Percentiles rank a stretch among this genome's conserved stretches.
phyloP scores from a whole-genome alignment of 2,888 invertebrate species.

The Glyphotaelius pellucidus region DNA sequence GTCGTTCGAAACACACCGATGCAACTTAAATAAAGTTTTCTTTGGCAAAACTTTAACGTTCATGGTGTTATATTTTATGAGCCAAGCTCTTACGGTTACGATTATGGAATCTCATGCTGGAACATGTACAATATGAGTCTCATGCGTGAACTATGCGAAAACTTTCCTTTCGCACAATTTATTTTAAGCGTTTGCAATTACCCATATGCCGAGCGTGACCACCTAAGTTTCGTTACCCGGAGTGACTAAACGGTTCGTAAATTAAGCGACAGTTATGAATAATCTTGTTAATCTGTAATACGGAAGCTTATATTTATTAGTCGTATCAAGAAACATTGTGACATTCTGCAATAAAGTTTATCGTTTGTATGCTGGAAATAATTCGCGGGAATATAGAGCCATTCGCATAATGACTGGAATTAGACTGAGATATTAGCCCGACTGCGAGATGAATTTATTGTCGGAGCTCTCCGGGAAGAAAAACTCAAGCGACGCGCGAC shows the following conservation, averaged over 20 bases:
- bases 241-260: not conserved
- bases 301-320: not conserved
- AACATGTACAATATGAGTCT: not conserved
- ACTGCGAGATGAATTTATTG: slow-evolving; percentile 51
- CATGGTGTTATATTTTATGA: not conserved
- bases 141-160: not conserved
- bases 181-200: not conserved
- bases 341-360: not conserved
- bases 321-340: not conserved
- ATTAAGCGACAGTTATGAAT: not conserved
- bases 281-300: not conserved
- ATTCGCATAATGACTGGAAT: slow-evolving; percentile 54
- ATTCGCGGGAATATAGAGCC: slow-evolving; percentile 37
- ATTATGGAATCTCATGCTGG: not conserved
- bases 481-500: slow-evolving; percentile 16
- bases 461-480: slow-evolving; percentile 17
- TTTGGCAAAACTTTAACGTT: not conserved
- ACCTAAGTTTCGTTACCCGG: not conserved
- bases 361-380: slow-evolving; percentile 29
- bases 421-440: slow-evolving; percentile 45
- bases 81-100: not conserved
- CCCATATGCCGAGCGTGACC: not conserved
- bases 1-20: not conserved
- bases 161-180: not conserved
- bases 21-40: not conserved